phyloP scores from a whole-genome alignment of 2,888 invertebrate species.

The Hirtodrosophila cameraria region DNA sequence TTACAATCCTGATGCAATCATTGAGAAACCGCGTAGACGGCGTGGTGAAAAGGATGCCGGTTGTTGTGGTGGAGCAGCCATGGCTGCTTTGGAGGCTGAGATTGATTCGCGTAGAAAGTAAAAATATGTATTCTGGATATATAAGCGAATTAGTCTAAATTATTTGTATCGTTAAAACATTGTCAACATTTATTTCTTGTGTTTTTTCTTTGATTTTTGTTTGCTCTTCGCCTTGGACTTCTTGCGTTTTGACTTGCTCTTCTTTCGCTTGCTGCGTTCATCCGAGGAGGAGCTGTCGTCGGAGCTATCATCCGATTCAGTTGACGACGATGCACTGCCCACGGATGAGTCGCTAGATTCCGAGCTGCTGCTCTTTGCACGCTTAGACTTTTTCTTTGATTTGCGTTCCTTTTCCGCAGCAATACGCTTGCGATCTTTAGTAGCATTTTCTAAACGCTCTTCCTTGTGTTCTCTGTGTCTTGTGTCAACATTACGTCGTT shows the following conservation, averaged over 20 bases:
- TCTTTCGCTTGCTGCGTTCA: constrained; percentile 65
- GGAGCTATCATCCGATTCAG: constrained; percentile 55
- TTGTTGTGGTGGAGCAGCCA: constrained; percentile 64
- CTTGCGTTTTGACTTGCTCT: constrained; percentile 59
- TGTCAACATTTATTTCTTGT: constrained; percentile 52
- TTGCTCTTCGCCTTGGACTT: constrained; percentile 53
- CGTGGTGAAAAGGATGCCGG: constrained; percentile 34
- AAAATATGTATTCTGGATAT: constrained; percentile 11
- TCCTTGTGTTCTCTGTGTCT: constrained; percentile 4
- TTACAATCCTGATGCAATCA: constrained; percentile 86
- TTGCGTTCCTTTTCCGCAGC: constrained; percentile 35
- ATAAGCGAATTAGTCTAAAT: constrained; percentile 40
- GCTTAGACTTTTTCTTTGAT: constrained; percentile 58
- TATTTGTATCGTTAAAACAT: constrained; percentile 14
- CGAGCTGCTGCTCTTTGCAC: constrained; percentile 43
- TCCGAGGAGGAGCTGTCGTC: constrained; percentile 60
- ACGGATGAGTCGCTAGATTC: constrained; percentile 43
- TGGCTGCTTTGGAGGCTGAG: constrained; percentile 63
- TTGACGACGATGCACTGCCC: constrained; percentile 44
- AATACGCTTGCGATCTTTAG: constrained; percentile 21
- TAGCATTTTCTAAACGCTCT: background rate
- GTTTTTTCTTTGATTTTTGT: constrained; percentile 62
- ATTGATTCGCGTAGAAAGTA: constrained; percentile 54
- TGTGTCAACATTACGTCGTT: background rate
- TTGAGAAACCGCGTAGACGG: constrained; percentile 78